Percentiles rank a stretch among this genome's conserved stretches.
Evolutionary conservation across 2,113 vertebrate genomes (phyloP).

Genomic region (Condylura cristata): DNA sequence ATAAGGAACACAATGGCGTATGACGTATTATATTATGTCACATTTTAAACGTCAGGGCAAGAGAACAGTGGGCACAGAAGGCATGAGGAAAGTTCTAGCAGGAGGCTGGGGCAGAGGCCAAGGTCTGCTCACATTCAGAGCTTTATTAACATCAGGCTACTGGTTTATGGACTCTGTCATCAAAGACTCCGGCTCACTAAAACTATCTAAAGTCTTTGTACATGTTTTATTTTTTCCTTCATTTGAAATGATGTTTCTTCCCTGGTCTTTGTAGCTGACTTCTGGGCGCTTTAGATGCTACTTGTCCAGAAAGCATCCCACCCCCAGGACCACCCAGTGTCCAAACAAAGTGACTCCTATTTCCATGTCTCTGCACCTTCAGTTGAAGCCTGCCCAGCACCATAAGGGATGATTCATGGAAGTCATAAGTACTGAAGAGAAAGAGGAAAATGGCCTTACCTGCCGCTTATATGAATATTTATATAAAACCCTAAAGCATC

Average conservation of each 20-base stretch:
- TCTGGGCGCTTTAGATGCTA: neutral
- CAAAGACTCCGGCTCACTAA: no score
- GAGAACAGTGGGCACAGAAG: neutral
- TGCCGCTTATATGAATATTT: neutral
- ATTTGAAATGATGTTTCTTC: neutral
- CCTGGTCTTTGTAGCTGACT: no score
- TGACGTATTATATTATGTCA: accelerated
- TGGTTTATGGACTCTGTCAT: neutral
- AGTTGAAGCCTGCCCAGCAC: no score
- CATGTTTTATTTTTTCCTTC: neutral
- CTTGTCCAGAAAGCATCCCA: neutral
- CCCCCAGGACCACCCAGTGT: accelerated
- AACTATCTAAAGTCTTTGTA: neutral
- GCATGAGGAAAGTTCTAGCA: neutral
- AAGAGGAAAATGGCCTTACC: neutral
- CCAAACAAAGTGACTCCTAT: neutral
- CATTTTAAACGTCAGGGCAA: neutral
- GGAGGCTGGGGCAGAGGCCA: no score
- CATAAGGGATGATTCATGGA: no score
- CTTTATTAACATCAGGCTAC: no score
- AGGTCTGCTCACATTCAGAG: neutral
- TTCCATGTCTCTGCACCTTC: no score
- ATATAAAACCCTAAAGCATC: neutral
- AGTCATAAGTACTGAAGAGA: neutral
- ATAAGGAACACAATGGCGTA: neutral